Evolutionary conservation across 37 sponge, comb jelly and placozoan genomes (phyloP).

Genomic region (Trichoplax adhaerens): DNA sequence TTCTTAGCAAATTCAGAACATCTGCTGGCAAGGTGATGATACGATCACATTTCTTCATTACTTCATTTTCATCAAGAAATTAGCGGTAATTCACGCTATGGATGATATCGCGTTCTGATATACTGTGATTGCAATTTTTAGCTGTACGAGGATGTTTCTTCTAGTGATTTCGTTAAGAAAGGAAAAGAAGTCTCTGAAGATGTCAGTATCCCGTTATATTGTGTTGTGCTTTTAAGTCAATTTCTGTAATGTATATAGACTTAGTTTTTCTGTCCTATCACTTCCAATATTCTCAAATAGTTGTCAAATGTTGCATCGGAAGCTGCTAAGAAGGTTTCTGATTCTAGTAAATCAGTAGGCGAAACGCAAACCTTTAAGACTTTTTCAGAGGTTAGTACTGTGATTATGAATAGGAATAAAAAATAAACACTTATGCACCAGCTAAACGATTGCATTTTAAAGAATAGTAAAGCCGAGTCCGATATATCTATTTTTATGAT

Average conservation of each 20-base stretch:
- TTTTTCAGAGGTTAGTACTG: slow-evolving; percentile 24
- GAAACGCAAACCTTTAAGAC: slow-evolving; percentile 38
- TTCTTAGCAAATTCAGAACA: too few relatives aligned
- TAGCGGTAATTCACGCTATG: too few relatives aligned
- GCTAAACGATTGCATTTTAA: too few relatives aligned
- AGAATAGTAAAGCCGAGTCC: too few relatives aligned
- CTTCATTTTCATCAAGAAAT: too few relatives aligned
- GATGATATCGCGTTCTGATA: too few relatives aligned
- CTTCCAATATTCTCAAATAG: too few relatives aligned
- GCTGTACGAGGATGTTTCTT: slow-evolving; percentile 15
- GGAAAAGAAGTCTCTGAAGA: slow-evolving; percentile 2
- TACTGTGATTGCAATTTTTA: neutral
- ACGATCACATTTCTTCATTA: too few relatives aligned
- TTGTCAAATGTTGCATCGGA: slow-evolving; percentile 24
- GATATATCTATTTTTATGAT: neutral
- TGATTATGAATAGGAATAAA: neutral
- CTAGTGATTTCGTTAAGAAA: slow-evolving; percentile 33
- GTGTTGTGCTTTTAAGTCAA: neutral
- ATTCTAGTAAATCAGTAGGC: slow-evolving; percentile 16
- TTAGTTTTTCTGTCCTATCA: too few relatives aligned
- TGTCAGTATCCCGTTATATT: neutral
- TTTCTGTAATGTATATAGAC: too few relatives aligned
- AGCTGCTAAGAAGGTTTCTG: slow-evolving; percentile 32
- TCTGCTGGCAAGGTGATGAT: too few relatives aligned
- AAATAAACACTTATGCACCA: too few relatives aligned